phyloP scores from a whole-genome alignment of 1,140 invertebrate species.

The Lasioglossum baleicum region DNA sequence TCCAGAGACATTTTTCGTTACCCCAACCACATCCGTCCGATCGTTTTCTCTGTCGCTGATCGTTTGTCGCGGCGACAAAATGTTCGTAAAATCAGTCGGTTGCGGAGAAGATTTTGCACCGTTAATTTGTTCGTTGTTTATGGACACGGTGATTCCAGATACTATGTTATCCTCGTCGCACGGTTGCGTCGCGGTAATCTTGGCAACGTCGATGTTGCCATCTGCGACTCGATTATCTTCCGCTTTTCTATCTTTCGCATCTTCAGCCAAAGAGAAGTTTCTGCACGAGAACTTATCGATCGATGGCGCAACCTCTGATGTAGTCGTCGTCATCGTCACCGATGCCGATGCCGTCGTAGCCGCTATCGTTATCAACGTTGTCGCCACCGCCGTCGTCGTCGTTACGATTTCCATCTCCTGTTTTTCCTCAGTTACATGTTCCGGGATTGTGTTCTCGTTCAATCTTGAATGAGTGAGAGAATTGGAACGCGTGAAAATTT shows the following conservation, averaged over 20 bases:
- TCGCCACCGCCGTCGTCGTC: slow-evolving; percentile 47
- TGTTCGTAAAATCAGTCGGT: slow-evolving; percentile 23
- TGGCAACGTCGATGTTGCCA: background rate
- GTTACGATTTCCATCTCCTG: too few relatives aligned
- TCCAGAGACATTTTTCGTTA: slow-evolving; percentile 68
- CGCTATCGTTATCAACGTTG: slow-evolving; percentile 54
- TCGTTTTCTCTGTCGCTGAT: slow-evolving; percentile 47
- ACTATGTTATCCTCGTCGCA: slow-evolving; percentile 6
- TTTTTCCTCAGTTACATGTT: slow-evolving; percentile 47
- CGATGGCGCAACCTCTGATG: background rate
- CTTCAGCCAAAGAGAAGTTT: slow-evolving; percentile 6
- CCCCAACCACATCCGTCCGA: slow-evolving; percentile 19
- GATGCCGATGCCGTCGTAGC: background rate
- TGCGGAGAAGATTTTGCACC: slow-evolving; percentile 62
- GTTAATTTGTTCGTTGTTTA: slow-evolving; percentile 68
- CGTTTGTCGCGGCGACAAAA: slow-evolving; percentile 9
- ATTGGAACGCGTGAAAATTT: background rate
- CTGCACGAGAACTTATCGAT: slow-evolving; percentile 2
- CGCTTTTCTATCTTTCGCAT: background rate
- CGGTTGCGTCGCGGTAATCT: background rate
- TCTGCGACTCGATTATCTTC: background rate
- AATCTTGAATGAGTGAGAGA: slow-evolving; percentile 76
- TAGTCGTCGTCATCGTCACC: background rate
- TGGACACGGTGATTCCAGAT: slow-evolving; percentile 69
- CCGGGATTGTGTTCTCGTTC: slow-evolving; percentile 80